Conservation (phyloP, 2,113 vertebrate species). For the Oophaga pumilio region DNA sequence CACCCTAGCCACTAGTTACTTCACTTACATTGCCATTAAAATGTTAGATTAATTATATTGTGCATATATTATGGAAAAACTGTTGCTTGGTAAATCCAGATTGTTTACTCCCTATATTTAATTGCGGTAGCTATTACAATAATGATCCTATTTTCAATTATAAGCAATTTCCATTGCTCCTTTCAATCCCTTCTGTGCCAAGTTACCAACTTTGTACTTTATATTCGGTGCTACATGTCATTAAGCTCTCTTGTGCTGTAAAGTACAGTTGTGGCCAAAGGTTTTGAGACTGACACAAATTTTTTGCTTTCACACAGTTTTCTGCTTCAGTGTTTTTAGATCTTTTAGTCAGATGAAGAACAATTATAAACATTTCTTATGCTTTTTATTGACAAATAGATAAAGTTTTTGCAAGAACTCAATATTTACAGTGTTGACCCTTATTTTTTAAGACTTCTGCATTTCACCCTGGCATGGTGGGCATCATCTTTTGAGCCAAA, state of each 20-base stretch:
- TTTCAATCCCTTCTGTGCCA: slow-evolving; percentile 38
- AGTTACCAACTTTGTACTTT: background rate
- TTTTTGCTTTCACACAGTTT: too few species aligned
- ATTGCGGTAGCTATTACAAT: slow-evolving; percentile 52
- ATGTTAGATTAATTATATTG: slow-evolving; percentile 28
- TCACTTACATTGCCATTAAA: slow-evolving; percentile 12
- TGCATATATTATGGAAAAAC: slow-evolving; percentile 31
- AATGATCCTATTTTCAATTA: slow-evolving; percentile 53
- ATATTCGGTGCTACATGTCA: slow-evolving; percentile 6
- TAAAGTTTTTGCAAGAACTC: too few species aligned
- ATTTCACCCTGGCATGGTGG: too few species aligned
- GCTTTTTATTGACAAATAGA: too few species aligned
- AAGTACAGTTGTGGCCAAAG: background rate
- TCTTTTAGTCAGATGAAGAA: too few species aligned
- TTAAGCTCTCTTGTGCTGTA: background rate
- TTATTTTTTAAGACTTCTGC: too few species aligned
- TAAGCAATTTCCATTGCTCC: slow-evolving; percentile 23
- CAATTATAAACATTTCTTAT: too few species aligned
- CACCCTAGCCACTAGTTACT: slow-evolving; percentile 22
- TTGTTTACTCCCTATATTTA: slow-evolving; percentile 46
- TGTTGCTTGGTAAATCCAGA: slow-evolving; percentile 13
- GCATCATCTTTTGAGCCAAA: too few species aligned
- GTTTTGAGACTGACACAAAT: too few species aligned
- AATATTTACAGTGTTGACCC: too few species aligned
- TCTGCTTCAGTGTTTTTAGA: too few species aligned